A percentile compares a stretch with the other conserved stretches of the same genome.
phyloP scores from a whole-genome alignment of 2,797 vertebrate genomes.

The Linurgus olivaceus region DNA sequence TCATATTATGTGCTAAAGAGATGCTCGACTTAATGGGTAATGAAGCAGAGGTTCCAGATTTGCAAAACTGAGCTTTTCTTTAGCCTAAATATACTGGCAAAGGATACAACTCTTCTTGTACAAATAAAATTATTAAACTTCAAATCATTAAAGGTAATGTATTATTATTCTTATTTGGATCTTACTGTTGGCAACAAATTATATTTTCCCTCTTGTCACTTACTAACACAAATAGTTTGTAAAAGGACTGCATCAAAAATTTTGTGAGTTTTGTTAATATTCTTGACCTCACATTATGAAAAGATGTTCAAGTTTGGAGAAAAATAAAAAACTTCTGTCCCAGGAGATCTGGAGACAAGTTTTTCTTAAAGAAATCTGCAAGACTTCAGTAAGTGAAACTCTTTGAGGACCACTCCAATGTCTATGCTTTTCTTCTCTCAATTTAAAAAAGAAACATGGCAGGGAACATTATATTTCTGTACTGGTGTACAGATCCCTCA shows the following conservation, averaged over 20 bases:
- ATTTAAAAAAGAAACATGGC: background rate
- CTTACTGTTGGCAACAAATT: background rate
- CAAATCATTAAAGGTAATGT: background rate
- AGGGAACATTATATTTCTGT: background rate
- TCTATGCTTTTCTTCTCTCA: background rate
- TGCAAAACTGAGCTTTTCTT: background rate
- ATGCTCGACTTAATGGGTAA: background rate
- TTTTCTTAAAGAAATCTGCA: background rate
- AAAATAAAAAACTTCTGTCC: background rate
- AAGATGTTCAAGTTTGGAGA: background rate
- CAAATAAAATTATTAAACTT: background rate
- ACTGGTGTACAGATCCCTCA: background rate
- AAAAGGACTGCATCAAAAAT: background rate
- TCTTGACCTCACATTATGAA: background rate
- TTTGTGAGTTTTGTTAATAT: background rate
- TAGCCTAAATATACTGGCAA: background rate
- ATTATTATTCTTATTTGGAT: background rate
- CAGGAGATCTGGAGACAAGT: background rate
- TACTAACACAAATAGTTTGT: background rate
- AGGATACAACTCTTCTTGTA: background rate
- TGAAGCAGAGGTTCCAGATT: background rate
- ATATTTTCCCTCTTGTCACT: background rate
- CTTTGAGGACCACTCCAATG: background rate
- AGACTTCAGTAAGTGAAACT: background rate
- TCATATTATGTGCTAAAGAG: background rate